These are phyloP conservation scores for Trematocara zebra DNA, from an alignment of 2,113 vertebrate genomes.

Conservation along the genomic window DNA sequence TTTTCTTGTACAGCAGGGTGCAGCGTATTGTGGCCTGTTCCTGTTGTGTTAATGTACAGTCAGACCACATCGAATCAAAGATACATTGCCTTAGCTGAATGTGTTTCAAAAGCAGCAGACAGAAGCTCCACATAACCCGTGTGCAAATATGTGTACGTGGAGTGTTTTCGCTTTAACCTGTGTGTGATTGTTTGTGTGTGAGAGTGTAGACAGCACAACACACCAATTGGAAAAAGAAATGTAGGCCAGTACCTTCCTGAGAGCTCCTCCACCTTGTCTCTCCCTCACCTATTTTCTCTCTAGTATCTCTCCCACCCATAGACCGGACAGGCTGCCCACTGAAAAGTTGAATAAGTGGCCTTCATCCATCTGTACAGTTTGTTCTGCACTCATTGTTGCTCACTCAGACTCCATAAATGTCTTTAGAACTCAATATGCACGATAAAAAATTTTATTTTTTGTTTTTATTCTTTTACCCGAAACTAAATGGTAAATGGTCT, in stretches of 20 bases:
- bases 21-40: background rate
- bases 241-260: background rate
- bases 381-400: background rate
- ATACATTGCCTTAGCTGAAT: background rate
- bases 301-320: background rate
- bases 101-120: no score
- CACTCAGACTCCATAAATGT: background rate
- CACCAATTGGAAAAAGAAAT: background rate
- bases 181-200: background rate
- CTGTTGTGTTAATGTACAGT: background rate
- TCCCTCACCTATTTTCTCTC: background rate
- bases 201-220: background rate
- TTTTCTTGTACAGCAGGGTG: background rate
- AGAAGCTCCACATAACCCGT: background rate
- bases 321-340: background rate
- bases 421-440: background rate
- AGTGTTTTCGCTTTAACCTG: background rate
- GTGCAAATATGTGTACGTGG: background rate
- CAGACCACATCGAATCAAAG: background rate
- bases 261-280: background rate
- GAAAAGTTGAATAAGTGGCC: background rate
- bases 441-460: accelerated
- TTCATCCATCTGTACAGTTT: background rate
- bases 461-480: background rate
- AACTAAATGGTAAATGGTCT: background rate